Evolutionary conservation across 2,113 vertebrate species (phyloP), one percentile per base, ranked within the genome.

Genomic region (Amphiprion ocellaris): DNA sequence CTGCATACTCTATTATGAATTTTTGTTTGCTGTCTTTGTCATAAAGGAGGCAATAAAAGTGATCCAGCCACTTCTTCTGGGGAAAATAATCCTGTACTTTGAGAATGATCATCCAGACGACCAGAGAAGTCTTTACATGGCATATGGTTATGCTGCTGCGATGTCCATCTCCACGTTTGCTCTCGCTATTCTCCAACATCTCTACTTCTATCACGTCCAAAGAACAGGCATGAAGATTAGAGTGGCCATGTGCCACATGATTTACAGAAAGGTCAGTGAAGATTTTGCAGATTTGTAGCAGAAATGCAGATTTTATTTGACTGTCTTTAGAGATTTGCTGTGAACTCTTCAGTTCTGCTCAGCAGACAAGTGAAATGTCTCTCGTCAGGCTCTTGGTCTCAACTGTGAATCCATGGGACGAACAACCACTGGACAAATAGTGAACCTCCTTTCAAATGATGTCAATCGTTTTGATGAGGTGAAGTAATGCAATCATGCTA

Each of bases 391-490:
- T 0, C 95, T 99, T 47, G 90, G 95, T 76, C 95, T 99, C 77
- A 98, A 94, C 88, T 96, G 94, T 0, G 4, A 73, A 14, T 96
- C 97, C 16, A 95, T 98, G 96, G 93, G 94, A 39, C 94, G 95
- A 91, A 99, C 98, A 0, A 98, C 97, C 63, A 97, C 97, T 0
- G 97, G 98, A 23, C 97, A 99, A 79, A 98, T 98, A 44, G 96
- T 99, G 55, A 99, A 99, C 77, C 95, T 99, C 24, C 93, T 99
- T 59, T 98, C 98, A 37, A 99, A 98, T 0, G 97, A 99, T 5
- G 97, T 98, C 83, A 97, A 96, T 89, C 97, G 95, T 77, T 99
- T 98, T 73, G 97, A 99, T 87, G 96, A 99, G 95, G 97, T 62
- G 17, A 52, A 7, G 17, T 10, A 4, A n/a, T 19, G 9, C 6